Conservation (phyloP, 2,888 invertebrate genomes). For the Allygus modestus region DNA sequence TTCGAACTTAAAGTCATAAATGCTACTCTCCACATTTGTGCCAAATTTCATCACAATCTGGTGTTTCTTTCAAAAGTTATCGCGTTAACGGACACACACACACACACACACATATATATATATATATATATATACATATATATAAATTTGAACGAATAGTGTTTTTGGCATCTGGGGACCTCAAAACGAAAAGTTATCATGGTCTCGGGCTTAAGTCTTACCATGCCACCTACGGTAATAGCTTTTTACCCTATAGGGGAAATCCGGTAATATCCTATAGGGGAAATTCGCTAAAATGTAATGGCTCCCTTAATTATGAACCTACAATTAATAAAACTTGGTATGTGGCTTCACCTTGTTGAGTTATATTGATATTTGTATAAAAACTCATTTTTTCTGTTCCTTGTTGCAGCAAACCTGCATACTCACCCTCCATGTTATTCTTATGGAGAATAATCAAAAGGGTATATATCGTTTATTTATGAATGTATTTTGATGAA, state of each 20-base stretch:
- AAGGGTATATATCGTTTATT: no score
- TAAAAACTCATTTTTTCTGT: no score
- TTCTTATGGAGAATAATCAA: no score
- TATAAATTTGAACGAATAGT: slow-evolving; percentile 12
- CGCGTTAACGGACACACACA: not conserved
- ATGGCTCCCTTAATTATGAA: no score
- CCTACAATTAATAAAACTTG: no score
- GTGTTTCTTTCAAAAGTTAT: not conserved
- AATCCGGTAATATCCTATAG: slow-evolving; percentile 14
- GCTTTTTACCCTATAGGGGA: slow-evolving; percentile 11
- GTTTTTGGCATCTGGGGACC: slow-evolving; percentile 14
- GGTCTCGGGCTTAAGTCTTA: not conserved
- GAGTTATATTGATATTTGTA: no score
- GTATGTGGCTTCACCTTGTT: no score
- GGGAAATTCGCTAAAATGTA: slow-evolving; percentile 16
- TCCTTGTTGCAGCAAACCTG: no score
- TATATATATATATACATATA: not conserved
- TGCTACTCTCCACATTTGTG: not conserved
- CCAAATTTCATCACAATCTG: slow-evolving; percentile 4
- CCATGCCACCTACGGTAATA: not conserved
- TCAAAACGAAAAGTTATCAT: not conserved
- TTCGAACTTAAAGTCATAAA: not conserved
- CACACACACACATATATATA: not conserved
- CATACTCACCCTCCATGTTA: no score
- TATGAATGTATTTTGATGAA: no score